Evolutionary conservation across 37 sponge, comb jelly and placozoan species (phyloP).

Genomic region (Halichondria panicea): DNA sequence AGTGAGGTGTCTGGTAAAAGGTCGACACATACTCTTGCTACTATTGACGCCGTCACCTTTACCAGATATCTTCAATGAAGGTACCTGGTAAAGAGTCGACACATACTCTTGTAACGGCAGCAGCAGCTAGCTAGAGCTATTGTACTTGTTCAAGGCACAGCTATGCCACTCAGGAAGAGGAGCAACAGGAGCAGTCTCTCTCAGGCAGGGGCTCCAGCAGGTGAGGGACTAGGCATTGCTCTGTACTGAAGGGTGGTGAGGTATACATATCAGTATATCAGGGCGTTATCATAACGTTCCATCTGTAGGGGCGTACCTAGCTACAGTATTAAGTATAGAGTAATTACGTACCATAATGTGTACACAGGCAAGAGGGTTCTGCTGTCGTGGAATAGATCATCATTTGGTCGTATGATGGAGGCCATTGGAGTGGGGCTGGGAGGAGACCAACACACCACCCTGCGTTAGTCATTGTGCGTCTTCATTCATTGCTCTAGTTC

Average conservation of each 20-base stretch:
- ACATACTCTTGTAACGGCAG: too few species aligned
- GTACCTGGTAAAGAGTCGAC: too few species aligned
- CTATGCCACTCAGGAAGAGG: too few species aligned
- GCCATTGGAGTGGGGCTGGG: constrained; percentile 25
- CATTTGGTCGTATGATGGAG: constrained; percentile 37
- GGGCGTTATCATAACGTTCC: neutral
- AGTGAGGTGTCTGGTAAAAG: too few species aligned
- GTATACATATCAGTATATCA: neutral
- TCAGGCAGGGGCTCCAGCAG: constrained; percentile 9
- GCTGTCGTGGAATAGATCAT: constrained; percentile 5
- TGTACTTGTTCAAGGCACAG: too few species aligned
- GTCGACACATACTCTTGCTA: too few species aligned
- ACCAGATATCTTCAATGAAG: too few species aligned
- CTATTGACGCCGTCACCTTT: too few species aligned
- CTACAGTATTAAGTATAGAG: too few species aligned
- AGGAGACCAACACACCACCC: constrained; percentile 13
- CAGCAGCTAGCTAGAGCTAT: too few species aligned
- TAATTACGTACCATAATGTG: neutral
- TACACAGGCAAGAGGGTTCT: constrained; percentile 16
- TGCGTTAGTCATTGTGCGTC: constrained; percentile 18
- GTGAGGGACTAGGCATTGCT: neutral
- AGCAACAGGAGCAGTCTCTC: neutral
- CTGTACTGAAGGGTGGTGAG: neutral
- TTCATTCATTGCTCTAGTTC: neutral
- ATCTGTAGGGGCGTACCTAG: neutral